These are phyloP conservation scores for Epizoanthus fatuus DNA, from an alignment of 92 coral and sea anemone genomes.

Conservation along the genomic window DNA sequence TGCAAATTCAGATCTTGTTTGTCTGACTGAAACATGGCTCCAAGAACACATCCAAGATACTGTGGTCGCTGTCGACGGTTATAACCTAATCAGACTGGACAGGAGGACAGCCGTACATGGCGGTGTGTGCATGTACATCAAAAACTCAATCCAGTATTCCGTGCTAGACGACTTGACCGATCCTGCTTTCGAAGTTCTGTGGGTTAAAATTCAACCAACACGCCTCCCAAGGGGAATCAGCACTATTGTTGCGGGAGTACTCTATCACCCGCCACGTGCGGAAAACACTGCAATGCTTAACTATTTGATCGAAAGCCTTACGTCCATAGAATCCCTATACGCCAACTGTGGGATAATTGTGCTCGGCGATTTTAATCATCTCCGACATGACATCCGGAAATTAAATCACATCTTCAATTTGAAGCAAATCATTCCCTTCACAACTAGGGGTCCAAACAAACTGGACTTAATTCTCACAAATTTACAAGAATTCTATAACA, in stretches of 20 bases:
- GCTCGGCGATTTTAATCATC: conserved; percentile 29
- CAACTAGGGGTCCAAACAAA: conserved; percentile 24
- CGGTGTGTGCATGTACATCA: conserved; percentile 49
- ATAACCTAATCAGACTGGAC: conserved; percentile 24
- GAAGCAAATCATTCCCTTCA: conserved; percentile 20
- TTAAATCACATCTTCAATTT: conserved; percentile 10
- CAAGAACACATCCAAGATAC: conserved; percentile 25
- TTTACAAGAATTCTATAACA: conserved; percentile 7
- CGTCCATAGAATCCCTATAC: background rate
- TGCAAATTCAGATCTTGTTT: conserved; percentile 44
- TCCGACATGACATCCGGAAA: background rate
- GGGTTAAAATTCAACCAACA: conserved; percentile 33
- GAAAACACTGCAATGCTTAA: background rate
- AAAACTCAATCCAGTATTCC: background rate
- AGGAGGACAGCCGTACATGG: conserved; percentile 34
- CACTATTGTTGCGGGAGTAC: conserved; percentile 9
- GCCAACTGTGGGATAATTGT: conserved; percentile 4
- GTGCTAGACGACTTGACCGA: conserved; percentile 2
- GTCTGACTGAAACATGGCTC: conserved; percentile 46
- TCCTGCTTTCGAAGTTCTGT: conserved; percentile 37
- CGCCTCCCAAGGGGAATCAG: conserved; percentile 38
- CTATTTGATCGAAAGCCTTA: background rate
- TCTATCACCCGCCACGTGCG: conserved; percentile 34
- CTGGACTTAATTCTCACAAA: background rate
- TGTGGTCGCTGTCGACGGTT: conserved; percentile 33